Conservation (phyloP, 2,797 vertebrate species). For the Crenuchus spilurus region DNA sequence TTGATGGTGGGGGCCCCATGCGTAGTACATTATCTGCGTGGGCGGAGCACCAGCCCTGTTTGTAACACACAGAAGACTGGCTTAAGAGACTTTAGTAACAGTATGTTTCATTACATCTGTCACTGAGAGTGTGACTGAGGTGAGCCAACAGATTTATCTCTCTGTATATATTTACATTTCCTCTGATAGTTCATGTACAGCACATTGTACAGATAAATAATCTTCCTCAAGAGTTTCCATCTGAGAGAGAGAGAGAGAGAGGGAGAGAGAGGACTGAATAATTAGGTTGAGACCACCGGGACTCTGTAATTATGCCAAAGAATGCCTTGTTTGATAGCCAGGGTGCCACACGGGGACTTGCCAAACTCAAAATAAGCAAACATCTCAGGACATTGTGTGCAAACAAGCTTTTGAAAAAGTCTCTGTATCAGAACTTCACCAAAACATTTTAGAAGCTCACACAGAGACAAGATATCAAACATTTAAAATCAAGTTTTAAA, state of each 20-base stretch:
- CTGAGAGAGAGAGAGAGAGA: background rate
- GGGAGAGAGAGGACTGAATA: conserved; percentile 12
- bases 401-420: background rate
- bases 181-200: background rate
- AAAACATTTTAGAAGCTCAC: no score
- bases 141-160: background rate
- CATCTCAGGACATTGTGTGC: background rate
- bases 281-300: background rate
- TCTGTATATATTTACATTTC: background rate
- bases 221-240: background rate
- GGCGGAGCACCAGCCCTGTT: no score
- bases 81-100: no score
- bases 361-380: conserved; percentile 13
- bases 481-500: no score
- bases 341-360: background rate
- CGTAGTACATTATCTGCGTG: no score
- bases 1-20: no score
- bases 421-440: no score
- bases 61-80: no score
- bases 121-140: background rate
- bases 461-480: no score
- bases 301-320: background rate
- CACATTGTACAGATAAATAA: background rate
- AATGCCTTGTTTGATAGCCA: conserved; percentile 6
- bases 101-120: background rate